phyloP scores from a whole-genome alignment of 1,140 invertebrate genomes.

The Formica exsecta region DNA sequence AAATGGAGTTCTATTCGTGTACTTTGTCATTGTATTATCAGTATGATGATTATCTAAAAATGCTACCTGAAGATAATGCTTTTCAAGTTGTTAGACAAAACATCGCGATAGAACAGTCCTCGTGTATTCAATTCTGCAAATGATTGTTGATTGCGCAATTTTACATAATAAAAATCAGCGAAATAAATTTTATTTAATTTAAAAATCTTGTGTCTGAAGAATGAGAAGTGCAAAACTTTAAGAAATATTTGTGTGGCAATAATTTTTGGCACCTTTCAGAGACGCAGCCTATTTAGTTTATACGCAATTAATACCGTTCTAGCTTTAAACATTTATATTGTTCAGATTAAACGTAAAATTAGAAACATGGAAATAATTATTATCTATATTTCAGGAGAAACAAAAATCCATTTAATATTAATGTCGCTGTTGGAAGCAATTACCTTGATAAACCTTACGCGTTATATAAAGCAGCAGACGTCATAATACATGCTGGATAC shows the following conservation, averaged over 20 bases:
- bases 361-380: slow-evolving; percentile 11
- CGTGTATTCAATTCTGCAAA: neutral
- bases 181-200: neutral
- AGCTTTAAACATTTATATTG: neutral
- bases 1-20: neutral
- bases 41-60: neutral
- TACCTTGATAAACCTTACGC: neutral
- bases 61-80: neutral
- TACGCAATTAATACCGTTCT: neutral
- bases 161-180: neutral
- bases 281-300: neutral
- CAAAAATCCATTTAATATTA: neutral
- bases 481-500: slow-evolving; percentile 23
- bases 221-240: neutral
- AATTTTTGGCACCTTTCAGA: neutral
- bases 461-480: no score
- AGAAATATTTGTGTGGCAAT: neutral
- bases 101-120: neutral
- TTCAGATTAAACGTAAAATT: no score
- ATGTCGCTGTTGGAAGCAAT: slow-evolving; percentile 17
- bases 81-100: neutral
- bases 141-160: neutral
- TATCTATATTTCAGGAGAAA: neutral
- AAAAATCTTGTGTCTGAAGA: neutral
- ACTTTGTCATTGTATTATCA: neutral